phyloP scores from a whole-genome alignment of 2,113 vertebrate species.

The Pomatorhinus ruficollis region DNA sequence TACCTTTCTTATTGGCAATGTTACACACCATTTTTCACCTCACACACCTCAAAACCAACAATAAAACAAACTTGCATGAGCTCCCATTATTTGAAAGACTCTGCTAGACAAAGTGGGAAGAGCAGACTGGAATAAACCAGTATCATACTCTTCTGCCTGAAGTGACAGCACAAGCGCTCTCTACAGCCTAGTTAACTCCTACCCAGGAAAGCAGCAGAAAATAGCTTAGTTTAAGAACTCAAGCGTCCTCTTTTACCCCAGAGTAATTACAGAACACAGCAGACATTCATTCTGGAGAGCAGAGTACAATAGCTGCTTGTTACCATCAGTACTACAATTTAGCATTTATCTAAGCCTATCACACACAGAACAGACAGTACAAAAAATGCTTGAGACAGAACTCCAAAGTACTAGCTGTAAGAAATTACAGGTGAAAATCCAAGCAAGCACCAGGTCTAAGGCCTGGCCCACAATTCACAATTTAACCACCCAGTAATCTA shows the following conservation, averaged over 20 bases:
- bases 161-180: neutral
- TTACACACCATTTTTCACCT: neutral
- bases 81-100: neutral
- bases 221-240: slow-evolving; percentile 38
- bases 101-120: neutral
- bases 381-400: neutral
- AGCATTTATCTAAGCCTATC: slow-evolving; percentile 3
- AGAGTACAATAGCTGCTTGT: slow-evolving; percentile 33
- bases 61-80: neutral
- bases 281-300: slow-evolving; percentile 14
- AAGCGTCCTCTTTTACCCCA: slow-evolving; percentile 37
- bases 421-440: neutral
- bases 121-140: neutral
- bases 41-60: neutral
- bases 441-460: neutral
- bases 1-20: accelerated
- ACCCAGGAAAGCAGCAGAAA: slow-evolving; percentile 6
- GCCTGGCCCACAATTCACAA: neutral
- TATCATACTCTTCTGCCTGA: neutral
- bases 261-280: slow-evolving; percentile 42
- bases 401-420: neutral
- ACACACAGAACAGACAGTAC: neutral
- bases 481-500: neutral
- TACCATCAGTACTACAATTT: neutral
- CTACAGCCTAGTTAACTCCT: neutral